Percentiles rank a stretch among this genome's conserved stretches.
phyloP scores from a whole-genome alignment of 2,888 invertebrate species.

The Oasisia sp. region DNA sequence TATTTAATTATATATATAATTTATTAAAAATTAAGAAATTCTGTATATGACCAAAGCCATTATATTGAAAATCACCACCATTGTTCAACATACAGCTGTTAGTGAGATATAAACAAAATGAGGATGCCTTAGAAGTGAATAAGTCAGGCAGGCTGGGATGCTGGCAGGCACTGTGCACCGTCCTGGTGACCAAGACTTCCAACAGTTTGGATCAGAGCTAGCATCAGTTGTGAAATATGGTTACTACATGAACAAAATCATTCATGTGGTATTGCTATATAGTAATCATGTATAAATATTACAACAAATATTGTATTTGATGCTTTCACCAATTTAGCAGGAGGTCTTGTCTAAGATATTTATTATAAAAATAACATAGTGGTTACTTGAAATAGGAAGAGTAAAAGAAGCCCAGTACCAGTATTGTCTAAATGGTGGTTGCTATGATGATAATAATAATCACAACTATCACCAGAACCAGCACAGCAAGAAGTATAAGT shows the following conservation, averaged over 20 bases:
- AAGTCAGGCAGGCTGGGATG: neutral
- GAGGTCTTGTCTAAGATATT: neutral
- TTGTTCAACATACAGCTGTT: neutral
- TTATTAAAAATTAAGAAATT: neutral
- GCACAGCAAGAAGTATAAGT: neutral
- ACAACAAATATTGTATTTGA: neutral
- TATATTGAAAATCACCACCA: neutral
- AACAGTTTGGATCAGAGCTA: neutral
- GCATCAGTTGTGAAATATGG: neutral
- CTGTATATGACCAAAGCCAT: neutral
- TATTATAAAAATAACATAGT: neutral
- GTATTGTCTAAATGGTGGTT: neutral
- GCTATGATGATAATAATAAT: neutral
- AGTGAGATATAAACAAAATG: neutral
- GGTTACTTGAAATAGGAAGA: neutral
- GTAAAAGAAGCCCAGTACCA: neutral
- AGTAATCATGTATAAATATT: neutral
- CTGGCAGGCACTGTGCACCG: neutral
- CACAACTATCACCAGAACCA: neutral
- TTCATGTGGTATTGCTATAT: neutral
- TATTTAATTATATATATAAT: no score
- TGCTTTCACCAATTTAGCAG: neutral
- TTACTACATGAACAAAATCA: neutral
- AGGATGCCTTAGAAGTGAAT: neutral
- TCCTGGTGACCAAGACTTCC: neutral